Percentiles rank a stretch among this genome's conserved stretches.
Evolutionary conservation across 1,140 invertebrate genomes (phyloP).

Genomic region (Drosophila aff.): DNA sequence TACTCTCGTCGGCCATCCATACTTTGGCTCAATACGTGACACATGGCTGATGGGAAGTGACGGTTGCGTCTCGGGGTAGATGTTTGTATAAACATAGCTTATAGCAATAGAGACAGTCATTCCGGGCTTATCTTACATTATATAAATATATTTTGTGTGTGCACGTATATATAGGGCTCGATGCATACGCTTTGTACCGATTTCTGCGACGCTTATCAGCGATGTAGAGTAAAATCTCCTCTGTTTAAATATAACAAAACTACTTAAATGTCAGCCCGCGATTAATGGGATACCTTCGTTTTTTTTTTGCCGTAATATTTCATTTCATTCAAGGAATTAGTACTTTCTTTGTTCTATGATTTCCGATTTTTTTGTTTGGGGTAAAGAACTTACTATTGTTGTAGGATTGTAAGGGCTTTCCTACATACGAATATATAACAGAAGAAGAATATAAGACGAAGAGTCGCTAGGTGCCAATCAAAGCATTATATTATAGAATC

Average conservation of each 20-base stretch:
- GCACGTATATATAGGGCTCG: neutral
- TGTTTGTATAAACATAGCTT: constrained; percentile 46
- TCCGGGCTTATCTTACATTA: constrained; percentile 44
- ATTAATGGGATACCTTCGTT: constrained; percentile 14
- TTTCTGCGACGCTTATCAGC: constrained; percentile 42
- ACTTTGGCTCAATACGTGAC: constrained; percentile 61
- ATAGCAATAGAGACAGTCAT: constrained; percentile 51
- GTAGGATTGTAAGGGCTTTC: neutral
- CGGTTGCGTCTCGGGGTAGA: constrained; percentile 2
- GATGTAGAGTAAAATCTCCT: constrained; percentile 23
- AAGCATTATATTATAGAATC: too few species aligned
- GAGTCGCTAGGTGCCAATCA: neutral
- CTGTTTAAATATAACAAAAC: constrained; percentile 12
- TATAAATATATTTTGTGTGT: constrained; percentile 7
- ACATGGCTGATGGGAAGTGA: constrained; percentile 56
- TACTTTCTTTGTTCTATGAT: neutral
- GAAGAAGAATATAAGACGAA: neutral
- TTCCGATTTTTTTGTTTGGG: neutral
- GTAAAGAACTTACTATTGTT: neutral
- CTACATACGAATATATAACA: neutral
- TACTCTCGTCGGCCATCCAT: constrained; percentile 48
- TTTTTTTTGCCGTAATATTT: neutral
- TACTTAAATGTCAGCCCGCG: neutral
- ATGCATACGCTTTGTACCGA: constrained; percentile 31
- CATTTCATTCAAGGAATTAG: constrained; percentile 7